These are phyloP conservation scores for Hyphantria cunea DNA, from an alignment of 1,140 invertebrate species.

Conservation along the genomic window DNA sequence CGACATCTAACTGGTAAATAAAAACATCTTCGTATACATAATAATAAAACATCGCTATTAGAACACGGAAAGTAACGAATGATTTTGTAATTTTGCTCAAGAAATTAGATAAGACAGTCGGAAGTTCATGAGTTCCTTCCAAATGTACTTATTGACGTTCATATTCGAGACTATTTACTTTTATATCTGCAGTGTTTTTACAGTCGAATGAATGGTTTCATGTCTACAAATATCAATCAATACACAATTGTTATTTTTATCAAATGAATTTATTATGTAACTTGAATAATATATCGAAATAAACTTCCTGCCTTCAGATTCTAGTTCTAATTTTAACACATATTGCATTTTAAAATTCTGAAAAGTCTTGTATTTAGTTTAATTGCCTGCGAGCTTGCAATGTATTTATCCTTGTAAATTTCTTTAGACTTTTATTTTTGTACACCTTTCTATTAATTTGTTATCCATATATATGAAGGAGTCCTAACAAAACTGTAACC, in stretches of 20 bases:
- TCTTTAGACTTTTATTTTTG: too few species aligned
- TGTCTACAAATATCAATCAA: not conserved
- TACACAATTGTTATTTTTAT: not conserved
- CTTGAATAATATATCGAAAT: not conserved
- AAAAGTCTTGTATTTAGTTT: too few species aligned
- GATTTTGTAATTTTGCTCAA: conserved; percentile 6
- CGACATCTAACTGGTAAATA: too few species aligned
- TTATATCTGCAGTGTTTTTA: conserved; percentile 6
- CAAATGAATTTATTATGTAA: not conserved
- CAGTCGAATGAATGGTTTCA: not conserved
- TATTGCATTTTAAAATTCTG: too few species aligned
- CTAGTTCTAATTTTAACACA: too few species aligned
- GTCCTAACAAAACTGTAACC: too few species aligned
- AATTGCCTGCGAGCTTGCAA: too few species aligned
- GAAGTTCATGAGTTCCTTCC: conserved; percentile 18
- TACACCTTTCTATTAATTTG: too few species aligned
- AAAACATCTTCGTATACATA: too few species aligned
- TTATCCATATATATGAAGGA: too few species aligned
- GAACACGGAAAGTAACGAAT: not conserved
- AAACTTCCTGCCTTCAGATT: not conserved
- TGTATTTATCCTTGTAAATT: too few species aligned
- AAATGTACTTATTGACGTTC: conserved; percentile 12
- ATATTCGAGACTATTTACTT: conserved; percentile 15
- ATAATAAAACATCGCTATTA: too few species aligned
- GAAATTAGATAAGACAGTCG: conserved; percentile 21